Conservation (phyloP, 2,888 invertebrate genomes). For the Molanna angustata region DNA sequence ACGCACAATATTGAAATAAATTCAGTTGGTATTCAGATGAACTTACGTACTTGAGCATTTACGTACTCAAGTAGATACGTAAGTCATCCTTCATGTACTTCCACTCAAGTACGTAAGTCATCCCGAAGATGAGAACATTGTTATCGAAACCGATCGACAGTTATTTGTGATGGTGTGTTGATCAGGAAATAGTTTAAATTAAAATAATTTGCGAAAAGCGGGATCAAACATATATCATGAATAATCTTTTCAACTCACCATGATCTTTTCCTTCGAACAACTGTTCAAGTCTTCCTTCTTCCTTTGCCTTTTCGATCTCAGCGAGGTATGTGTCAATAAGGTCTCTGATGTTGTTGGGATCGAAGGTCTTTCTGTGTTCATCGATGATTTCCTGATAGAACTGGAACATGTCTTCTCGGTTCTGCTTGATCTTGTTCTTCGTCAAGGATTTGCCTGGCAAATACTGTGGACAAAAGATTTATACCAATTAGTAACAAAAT, state of each 20-base stretch:
- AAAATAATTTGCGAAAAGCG: too few relatives aligned
- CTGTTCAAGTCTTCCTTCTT: conserved; percentile 68
- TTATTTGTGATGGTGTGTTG: background rate
- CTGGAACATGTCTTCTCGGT: conserved; percentile 79
- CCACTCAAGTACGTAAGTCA: too few relatives aligned
- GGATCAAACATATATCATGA: too few relatives aligned
- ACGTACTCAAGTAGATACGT: too few relatives aligned
- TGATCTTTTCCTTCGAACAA: conserved; percentile 85
- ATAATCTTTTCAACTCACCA: conserved; percentile 55
- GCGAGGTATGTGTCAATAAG: conserved; percentile 82
- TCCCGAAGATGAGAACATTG: too few relatives aligned
- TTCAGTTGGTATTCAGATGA: too few relatives aligned
- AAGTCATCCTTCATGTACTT: too few relatives aligned
- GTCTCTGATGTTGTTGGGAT: conserved; percentile 73
- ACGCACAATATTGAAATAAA: too few relatives aligned
- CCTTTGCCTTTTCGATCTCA: conserved; percentile 80
- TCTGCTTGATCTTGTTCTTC: conserved; percentile 61
- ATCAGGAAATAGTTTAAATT: background rate
- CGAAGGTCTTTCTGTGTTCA: conserved; percentile 74
- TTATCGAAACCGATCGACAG: too few relatives aligned
- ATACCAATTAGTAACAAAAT: too few relatives aligned
- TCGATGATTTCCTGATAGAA: conserved; percentile 84
- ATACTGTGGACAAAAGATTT: conserved; percentile 45
- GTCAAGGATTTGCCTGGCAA: conserved; percentile 61
- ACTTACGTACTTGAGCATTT: too few relatives aligned